Evolutionary conservation across 1,140 invertebrate species (phyloP).

Genomic region (Bombus haemorrhoidalis): DNA sequence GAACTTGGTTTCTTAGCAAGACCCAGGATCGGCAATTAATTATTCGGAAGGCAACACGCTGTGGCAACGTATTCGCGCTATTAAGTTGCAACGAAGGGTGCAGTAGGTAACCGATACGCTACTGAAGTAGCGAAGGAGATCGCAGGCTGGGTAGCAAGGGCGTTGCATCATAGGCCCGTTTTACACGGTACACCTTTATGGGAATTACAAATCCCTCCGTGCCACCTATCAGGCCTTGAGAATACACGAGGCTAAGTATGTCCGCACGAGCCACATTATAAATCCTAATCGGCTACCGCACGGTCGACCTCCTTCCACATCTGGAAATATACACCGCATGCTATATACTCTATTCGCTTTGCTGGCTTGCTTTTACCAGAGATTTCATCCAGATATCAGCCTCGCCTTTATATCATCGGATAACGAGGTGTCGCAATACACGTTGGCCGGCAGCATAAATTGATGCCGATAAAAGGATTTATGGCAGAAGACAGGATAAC

Average conservation of each 20-base stretch:
- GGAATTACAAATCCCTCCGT: conserved; percentile 59
- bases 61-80: not conserved
- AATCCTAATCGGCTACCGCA: conserved; percentile 52
- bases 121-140: conserved; percentile 40
- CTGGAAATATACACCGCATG: not conserved
- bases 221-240: conserved; percentile 12
- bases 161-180: conserved; percentile 59
- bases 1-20: not conserved
- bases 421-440: conserved; percentile 14
- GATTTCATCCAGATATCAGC: conserved; percentile 32
- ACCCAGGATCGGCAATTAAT: not conserved
- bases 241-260: conserved; percentile 41
- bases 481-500: not conserved
- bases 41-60: not conserved
- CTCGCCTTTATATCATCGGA: not conserved
- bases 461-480: conserved; percentile 4
- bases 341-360: conserved; percentile 13
- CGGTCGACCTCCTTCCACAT: conserved; percentile 19
- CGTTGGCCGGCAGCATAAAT: not conserved
- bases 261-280: conserved; percentile 55
- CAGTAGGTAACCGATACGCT: conserved; percentile 20
- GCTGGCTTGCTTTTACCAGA: not conserved
- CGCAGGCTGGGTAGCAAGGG: conserved; percentile 51
- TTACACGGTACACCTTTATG: conserved; percentile 49
- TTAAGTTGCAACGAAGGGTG: not conserved